Evolutionary conservation across 2,888 invertebrate species (phyloP).

Genomic region (Euplagia quadripunctaria): DNA sequence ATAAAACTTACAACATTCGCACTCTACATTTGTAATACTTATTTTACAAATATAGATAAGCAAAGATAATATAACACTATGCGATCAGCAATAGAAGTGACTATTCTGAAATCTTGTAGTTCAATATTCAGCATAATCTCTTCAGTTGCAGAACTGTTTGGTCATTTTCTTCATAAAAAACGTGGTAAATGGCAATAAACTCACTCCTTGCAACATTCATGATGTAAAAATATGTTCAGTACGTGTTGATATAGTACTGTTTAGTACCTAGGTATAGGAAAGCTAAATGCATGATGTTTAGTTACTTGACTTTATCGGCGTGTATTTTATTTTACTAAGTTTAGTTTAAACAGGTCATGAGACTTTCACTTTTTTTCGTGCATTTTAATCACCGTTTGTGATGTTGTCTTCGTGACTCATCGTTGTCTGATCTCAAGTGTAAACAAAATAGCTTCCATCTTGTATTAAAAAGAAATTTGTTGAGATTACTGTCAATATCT

Average conservation of each 20-base stretch:
- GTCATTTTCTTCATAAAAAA: background rate
- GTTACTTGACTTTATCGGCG: background rate
- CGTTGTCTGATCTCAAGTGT: constrained; percentile 22
- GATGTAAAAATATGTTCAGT: background rate
- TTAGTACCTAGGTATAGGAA: background rate
- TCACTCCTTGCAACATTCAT: constrained; percentile 5
- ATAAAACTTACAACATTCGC: no score
- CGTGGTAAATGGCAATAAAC: background rate
- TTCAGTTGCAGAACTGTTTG: background rate
- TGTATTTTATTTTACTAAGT: constrained; percentile 12
- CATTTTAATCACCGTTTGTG: constrained; percentile 32
- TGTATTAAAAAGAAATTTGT: constrained; percentile 15
- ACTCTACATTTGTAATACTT: no score
- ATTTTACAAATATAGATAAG: no score
- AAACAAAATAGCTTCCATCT: constrained; percentile 20
- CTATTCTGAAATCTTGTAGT: background rate
- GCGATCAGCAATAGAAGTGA: no score
- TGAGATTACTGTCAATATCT: constrained; percentile 15
- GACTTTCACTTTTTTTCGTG: constrained; percentile 44
- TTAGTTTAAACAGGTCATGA: constrained; percentile 34
- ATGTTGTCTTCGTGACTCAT: constrained; percentile 37
- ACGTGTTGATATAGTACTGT: constrained; percentile 6
- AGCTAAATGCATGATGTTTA: background rate
- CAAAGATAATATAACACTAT: no score
- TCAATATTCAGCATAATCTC: background rate